Percentiles rank a stretch among this genome's conserved stretches.
Conservation (phyloP, 1,140 invertebrate genomes). For the Cyrtorhinus lividipennis region DNA sequence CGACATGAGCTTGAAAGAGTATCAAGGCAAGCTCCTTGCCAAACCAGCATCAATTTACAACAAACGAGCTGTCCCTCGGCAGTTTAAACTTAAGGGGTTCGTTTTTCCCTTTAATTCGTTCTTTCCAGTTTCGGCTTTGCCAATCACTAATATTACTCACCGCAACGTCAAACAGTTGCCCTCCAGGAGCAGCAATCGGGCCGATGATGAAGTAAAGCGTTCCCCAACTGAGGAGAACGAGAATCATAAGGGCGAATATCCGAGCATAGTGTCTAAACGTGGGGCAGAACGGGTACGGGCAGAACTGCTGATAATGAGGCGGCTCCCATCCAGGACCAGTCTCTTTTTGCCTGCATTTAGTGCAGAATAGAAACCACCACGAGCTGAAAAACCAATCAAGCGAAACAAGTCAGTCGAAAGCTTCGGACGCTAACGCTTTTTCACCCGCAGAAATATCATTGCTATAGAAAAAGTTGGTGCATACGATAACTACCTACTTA, state of each 20-base stretch:
- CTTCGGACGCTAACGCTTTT: too few species aligned
- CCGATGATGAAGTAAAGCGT: constrained; percentile 56
- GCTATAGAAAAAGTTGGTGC: too few species aligned
- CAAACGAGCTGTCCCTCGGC: too few species aligned
- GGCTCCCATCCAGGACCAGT: constrained; percentile 59
- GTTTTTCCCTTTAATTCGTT: too few species aligned
- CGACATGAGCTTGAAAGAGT: too few species aligned
- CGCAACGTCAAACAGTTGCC: constrained; percentile 63
- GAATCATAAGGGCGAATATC: constrained; percentile 46
- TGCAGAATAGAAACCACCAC: constrained; percentile 55
- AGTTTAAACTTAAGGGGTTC: too few species aligned
- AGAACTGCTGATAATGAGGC: constrained; percentile 52
- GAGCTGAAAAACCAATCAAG: too few species aligned
- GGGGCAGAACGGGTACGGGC: constrained; percentile 65
- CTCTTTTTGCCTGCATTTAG: constrained; percentile 52
- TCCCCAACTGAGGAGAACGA: constrained; percentile 61
- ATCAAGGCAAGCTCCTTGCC: too few species aligned
- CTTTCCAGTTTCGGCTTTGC: too few species aligned
- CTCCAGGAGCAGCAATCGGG: constrained; percentile 55
- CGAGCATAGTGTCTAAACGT: constrained; percentile 62
- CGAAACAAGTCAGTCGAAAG: too few species aligned
- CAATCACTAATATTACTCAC: constrained; percentile 20
- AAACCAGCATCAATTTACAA: too few species aligned
- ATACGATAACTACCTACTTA: too few species aligned
- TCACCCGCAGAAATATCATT: background rate